Conservation (phyloP, 2,797 vertebrate species). For the Bradypus variegatus region DNA sequence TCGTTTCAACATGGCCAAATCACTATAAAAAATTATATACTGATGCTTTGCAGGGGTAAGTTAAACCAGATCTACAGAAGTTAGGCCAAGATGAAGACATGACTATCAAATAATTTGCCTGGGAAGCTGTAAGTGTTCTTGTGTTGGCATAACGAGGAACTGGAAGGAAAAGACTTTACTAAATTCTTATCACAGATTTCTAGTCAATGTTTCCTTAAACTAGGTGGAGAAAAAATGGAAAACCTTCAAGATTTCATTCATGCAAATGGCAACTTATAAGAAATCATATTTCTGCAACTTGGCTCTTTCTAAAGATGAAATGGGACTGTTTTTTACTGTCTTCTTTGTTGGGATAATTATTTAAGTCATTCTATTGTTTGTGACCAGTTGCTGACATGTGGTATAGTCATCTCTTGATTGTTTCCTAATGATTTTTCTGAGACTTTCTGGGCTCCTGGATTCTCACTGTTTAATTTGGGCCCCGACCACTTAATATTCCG, state of each 20-base stretch:
- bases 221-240: conserved; percentile 55
- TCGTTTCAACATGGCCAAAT: conserved; percentile 92
- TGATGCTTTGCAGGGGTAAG: conserved; percentile 83
- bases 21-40: conserved; percentile 89
- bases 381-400: background rate
- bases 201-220: conserved; percentile 55
- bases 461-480: background rate
- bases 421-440: conserved; percentile 6
- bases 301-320: conserved; percentile 58
- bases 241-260: conserved; percentile 64
- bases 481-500: background rate
- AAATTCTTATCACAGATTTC: conserved; percentile 55
- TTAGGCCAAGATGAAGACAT: conserved; percentile 86
- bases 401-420: conserved; percentile 26
- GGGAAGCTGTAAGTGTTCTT: conserved; percentile 89
- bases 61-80: conserved; percentile 88
- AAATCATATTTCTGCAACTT: conserved; percentile 62
- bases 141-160: conserved; percentile 77
- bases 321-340: conserved; percentile 38
- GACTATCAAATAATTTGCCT: conserved; percentile 93
- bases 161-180: conserved; percentile 54
- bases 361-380: conserved; percentile 45
- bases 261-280: conserved; percentile 64
- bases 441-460: background rate
- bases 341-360: conserved; percentile 46